Base-by-base conservation (phyloP, 2,888 invertebrate species). In the Eustalomyia histrio region DNA sequence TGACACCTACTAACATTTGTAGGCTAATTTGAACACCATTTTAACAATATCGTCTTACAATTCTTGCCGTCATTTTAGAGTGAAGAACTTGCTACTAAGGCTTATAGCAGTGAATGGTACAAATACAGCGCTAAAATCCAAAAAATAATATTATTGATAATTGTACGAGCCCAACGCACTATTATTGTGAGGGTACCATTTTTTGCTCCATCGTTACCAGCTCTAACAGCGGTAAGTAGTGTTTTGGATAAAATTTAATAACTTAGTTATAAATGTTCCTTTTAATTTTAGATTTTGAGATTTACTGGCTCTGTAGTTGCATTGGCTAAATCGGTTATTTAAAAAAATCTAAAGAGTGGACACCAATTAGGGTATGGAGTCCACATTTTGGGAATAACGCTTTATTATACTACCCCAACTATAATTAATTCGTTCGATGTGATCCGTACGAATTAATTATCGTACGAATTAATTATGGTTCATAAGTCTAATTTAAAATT, bases 91-190 rank as follows among this genome's bases (percentile, higher is more conserved):
- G 85, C 86, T 0, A 71, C 24, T 0, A 64, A 61, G 29, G 84
- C 83, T 4, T 88, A 87, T 52, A 60, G 78, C 64, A 85, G 84
- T 53, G 83, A 86, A n/a, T 88, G 89, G 88, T 87, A 88, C 79
- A 83, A 61, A 0, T 86, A 87, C 29, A 86, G 83, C 64, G 75
- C 86, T 10, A 79, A 73, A 0, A 83, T 88, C 1, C 89, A 87
- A 61, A 87, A 87, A 74, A 87, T 89, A 85, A 64, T 85, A 7
- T 74, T 89, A 12, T 73, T 88, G 0, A 83, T 89, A 53, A 79
- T 88, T 7, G 73, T 84, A 14, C 83, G 89, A 10, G 83, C 88
- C n/a, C 89, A 89, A 12, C 76, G 84, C 1, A 79, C 85, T 8
- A 80, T 87, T 6, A 29, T 82, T 0, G 80, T 89, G 4, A 85